Evolutionary conservation across 2,797 vertebrate species (phyloP).

Genomic region (Mormyrus proboscirostris): DNA sequence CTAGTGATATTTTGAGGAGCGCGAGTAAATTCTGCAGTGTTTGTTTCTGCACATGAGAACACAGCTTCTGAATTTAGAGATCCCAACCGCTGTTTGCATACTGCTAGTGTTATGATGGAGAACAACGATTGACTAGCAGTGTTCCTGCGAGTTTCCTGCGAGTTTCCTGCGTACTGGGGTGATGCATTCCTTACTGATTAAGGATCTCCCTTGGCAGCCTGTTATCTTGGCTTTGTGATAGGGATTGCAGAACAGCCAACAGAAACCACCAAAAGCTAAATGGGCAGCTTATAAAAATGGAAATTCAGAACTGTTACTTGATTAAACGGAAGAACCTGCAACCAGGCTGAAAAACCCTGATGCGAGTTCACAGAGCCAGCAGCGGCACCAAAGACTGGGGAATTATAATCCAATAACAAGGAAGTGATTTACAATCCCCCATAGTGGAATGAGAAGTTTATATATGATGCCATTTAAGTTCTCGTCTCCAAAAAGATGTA

Average conservation of each 20-base stretch:
- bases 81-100: not conserved
- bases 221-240: not conserved
- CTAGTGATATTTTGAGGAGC: conserved; percentile 56
- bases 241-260: not conserved
- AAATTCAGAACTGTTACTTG: not conserved
- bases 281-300: not conserved
- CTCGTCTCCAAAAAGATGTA: not conserved
- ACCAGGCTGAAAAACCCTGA: not conserved
- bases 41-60: conserved; percentile 42
- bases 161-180: not conserved
- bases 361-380: not conserved
- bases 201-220: not conserved
- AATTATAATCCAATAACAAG: not conserved
- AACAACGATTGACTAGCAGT: not conserved
- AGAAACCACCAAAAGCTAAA: no score
- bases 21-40: conserved; percentile 43
- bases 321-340: not conserved
- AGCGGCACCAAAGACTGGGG: not conserved
- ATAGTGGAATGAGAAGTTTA: not conserved
- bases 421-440: not conserved
- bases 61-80: not conserved
- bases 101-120: not conserved
- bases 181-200: not conserved
- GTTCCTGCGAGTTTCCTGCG: not conserved
- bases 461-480: not conserved